Base-by-base conservation (phyloP, 2,797 vertebrate species). In the Galagoides demidoff region DNA sequence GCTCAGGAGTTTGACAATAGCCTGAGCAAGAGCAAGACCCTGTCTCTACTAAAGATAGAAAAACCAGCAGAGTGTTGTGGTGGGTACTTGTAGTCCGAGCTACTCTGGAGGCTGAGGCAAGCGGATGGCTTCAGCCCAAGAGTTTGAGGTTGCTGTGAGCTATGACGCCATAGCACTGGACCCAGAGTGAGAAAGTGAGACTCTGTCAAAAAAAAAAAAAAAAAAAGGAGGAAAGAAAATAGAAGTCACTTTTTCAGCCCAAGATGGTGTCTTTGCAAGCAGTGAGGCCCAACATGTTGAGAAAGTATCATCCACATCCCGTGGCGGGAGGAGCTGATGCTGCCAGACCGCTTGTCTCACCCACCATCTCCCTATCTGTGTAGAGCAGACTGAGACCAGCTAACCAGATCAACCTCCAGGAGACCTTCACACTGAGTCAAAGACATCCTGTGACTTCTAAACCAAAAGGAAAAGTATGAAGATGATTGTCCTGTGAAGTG, bases 221-320 rank as follows among this genome's bases (percentile, higher is more conserved):
- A 52, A 52, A 52, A 52, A 14, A 49, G n/a, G 49, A 52, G 49
- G 49, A 16, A 52, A 49, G 16, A 52, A 52, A 52, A 52, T 52
- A 89, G 16, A 92, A 94, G 63, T 95, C 34, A 59, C 13, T 63
- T 43, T 89, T 63, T 86, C 23, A 81, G 68, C 77, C 66, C 22
- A 82, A 61, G 66, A 68, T 59, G 22, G 70, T 74, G 2, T 34
- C 13, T 37, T 5, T 84, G 49, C 85, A 93, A 88, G 27, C 45
- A 34, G 76, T 59, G 23, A 92, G 82, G 63, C 4, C 61, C 86
- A 73, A 34, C 12, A 8, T 49, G 34, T 61, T 61, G 90, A 85
- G 37, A 93, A 61, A 83, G 25, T 17, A 71, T 55, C 4, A 0
- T 85, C 86, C 73, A 3, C n/a, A 22, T 61, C 68, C 79, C 13